Percentiles rank a stretch among this genome's conserved stretches.
These are phyloP conservation scores for Leucophora obtusa DNA, from an alignment of 2,888 invertebrate genomes.

Conservation along the genomic window DNA sequence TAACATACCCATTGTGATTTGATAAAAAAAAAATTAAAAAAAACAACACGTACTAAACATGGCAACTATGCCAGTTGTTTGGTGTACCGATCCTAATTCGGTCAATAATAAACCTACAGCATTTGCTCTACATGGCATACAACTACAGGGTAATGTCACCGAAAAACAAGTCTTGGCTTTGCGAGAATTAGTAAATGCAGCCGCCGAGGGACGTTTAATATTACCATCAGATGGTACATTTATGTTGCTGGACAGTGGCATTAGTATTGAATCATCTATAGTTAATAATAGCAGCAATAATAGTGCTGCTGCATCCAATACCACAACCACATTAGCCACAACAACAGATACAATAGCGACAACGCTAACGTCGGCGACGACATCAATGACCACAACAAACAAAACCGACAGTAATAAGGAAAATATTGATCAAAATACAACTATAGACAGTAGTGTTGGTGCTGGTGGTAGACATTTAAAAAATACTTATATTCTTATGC, in stretches of 20 bases:
- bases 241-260: slow-evolving; percentile 77
- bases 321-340: neutral
- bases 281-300: slow-evolving; percentile 58
- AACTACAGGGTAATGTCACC: slow-evolving; percentile 78
- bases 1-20: neutral
- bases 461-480: slow-evolving; percentile 62
- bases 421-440: slow-evolving; percentile 32
- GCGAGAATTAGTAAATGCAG: slow-evolving; percentile 78
- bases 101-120: slow-evolving; percentile 78
- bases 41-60: slow-evolving; percentile 64
- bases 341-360: neutral
- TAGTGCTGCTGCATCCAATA: no score
- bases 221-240: slow-evolving; percentile 79
- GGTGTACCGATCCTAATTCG: slow-evolving; percentile 79
- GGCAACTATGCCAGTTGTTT: slow-evolving; percentile 79
- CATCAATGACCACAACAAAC: slow-evolving; percentile 47
- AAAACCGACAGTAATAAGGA: slow-evolving; percentile 34
- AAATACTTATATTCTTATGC: slow-evolving; percentile 76
- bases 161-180: slow-evolving; percentile 78
- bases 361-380: slow-evolving; percentile 11
- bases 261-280: slow-evolving; percentile 78
- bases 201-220: slow-evolving; percentile 78
- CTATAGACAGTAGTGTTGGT: neutral
- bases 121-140: slow-evolving; percentile 78
- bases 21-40: neutral